A percentile compares a stretch with the other conserved stretches of the same genome.
Conservation (phyloP, 2,888 invertebrate genomes). For the Trachelus stipa region DNA sequence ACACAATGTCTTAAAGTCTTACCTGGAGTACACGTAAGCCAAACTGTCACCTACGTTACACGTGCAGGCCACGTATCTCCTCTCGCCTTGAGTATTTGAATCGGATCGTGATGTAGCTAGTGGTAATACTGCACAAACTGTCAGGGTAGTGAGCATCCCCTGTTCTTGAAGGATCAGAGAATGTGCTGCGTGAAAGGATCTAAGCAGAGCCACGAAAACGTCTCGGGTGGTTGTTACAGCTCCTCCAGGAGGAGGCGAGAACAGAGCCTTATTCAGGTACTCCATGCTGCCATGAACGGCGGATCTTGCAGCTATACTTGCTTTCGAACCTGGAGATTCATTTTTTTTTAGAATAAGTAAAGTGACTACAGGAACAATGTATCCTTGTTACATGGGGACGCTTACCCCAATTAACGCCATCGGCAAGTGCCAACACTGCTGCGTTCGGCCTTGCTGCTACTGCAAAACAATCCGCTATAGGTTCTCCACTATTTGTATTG, state of each 20-base stretch:
- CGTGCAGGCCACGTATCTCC: constrained; percentile 78
- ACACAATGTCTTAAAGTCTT: constrained; percentile 32
- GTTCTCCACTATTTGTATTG: constrained; percentile 78
- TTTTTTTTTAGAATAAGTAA: not conserved
- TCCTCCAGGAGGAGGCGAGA: constrained; percentile 65
- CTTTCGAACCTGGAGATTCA: constrained; percentile 74
- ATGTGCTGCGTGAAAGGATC: constrained; percentile 88
- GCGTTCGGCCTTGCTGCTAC: constrained; percentile 79
- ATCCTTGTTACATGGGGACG: not conserved
- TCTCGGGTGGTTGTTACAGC: constrained; percentile 73
- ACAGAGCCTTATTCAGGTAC: constrained; percentile 81
- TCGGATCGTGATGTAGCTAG: constrained; percentile 56
- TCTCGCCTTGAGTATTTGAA: constrained; percentile 56
- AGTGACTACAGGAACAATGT: not conserved
- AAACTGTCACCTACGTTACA: constrained; percentile 92
- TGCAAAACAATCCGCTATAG: constrained; percentile 90
- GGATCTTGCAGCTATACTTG: constrained; percentile 84
- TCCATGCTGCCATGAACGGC: constrained; percentile 88
- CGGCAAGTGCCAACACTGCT: constrained; percentile 83
- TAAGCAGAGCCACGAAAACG: constrained; percentile 80
- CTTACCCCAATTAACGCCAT: constrained; percentile 91
- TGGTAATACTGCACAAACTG: constrained; percentile 81
- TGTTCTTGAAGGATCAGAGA: constrained; percentile 85
- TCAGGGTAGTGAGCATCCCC: constrained; percentile 85
- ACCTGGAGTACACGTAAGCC: constrained; percentile 85